Evolutionary conservation across 2,888 invertebrate species (phyloP).

Genomic region (Drosophila hawaiiensis): DNA sequence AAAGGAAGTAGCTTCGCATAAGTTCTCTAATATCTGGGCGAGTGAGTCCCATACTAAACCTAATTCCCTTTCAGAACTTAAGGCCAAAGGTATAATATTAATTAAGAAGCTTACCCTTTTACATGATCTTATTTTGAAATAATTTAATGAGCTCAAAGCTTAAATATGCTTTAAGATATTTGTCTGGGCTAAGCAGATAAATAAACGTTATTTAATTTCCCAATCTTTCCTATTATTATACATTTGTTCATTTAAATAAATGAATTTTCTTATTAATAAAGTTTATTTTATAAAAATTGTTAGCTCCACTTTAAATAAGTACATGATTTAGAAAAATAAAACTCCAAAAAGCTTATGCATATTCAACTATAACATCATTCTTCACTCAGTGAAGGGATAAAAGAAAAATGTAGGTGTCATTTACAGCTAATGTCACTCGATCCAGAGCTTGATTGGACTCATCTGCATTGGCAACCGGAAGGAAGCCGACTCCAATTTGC

Average conservation of each 20-base stretch:
- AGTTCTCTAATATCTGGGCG: background rate
- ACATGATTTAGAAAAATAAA: background rate
- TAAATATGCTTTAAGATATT: too few species aligned
- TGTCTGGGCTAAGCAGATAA: background rate
- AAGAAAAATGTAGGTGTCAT: background rate
- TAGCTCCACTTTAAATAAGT: background rate
- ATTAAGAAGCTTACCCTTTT: background rate
- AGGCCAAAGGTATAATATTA: background rate
- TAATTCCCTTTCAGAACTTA: too few species aligned
- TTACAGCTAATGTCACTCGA: background rate
- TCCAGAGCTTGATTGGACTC: conserved; percentile 33
- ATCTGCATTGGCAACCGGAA: conserved; percentile 52
- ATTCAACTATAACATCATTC: background rate
- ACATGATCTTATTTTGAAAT: background rate
- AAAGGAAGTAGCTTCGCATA: background rate
- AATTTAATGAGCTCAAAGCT: background rate
- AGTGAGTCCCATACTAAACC: background rate
- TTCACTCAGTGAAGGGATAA: background rate
- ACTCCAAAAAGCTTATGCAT: background rate
- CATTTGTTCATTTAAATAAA: background rate
- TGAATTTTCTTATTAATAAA: background rate
- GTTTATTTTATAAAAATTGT: background rate
- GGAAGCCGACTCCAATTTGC: conserved; percentile 52
- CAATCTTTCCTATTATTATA: background rate
- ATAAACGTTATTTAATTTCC: background rate